Conservation (phyloP, 2,797 vertebrate genomes). For the Ciconia nigra region DNA sequence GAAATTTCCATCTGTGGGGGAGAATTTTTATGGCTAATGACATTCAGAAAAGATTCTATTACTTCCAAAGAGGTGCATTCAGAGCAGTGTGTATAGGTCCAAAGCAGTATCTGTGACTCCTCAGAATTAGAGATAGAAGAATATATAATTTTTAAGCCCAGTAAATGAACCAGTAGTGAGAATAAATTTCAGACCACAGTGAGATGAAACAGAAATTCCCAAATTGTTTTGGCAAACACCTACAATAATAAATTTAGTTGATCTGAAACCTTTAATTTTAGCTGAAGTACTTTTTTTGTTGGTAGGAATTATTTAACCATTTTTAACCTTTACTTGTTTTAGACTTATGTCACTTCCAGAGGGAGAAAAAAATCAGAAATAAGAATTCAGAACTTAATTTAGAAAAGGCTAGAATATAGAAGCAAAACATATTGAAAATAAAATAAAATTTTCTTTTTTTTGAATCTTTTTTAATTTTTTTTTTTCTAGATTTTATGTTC, state of each 20-base stretch:
- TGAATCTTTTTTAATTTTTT: background rate
- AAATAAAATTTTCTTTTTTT: background rate
- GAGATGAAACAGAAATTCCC: background rate
- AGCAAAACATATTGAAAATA: background rate
- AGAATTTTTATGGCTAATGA: background rate
- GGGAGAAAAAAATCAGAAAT: background rate
- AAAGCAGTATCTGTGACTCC: background rate
- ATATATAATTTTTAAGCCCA: background rate
- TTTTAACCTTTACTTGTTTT: background rate
- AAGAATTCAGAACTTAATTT: background rate
- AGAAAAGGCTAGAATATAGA: background rate
- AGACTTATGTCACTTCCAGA: background rate
- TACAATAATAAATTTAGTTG: background rate
- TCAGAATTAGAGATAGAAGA: background rate
- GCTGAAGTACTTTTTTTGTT: background rate
- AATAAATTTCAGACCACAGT: background rate
- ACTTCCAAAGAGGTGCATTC: background rate
- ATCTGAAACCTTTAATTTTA: background rate
- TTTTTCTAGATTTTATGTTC: background rate
- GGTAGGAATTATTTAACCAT: background rate
- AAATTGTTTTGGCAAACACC: background rate
- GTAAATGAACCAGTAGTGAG: background rate
- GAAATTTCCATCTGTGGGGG: background rate
- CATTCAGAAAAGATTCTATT: background rate
- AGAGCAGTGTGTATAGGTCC: background rate